These are phyloP conservation scores for Ibidorhyncha struthersii DNA, from an alignment of 2,113 vertebrate species.

Conservation along the genomic window DNA sequence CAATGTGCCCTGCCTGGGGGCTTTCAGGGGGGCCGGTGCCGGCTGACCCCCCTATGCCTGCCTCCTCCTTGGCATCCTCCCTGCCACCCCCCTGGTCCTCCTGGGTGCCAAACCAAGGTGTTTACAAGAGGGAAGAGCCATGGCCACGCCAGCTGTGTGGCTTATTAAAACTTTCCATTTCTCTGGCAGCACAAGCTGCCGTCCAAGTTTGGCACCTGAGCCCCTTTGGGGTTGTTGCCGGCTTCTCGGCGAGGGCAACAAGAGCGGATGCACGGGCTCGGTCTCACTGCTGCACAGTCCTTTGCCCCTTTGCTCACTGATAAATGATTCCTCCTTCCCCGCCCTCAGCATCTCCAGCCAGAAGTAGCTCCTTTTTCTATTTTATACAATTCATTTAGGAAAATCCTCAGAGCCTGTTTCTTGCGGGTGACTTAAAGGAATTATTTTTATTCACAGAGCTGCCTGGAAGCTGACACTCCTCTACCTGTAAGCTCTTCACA, in stretches of 20 bases:
- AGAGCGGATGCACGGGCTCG: neutral
- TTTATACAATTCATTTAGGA: neutral
- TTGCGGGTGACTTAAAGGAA: neutral
- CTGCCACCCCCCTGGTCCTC: neutral
- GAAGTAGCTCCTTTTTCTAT: neutral
- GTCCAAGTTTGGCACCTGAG: neutral
- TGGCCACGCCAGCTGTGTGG: accelerated
- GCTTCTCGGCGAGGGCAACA: neutral
- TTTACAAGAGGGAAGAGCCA: neutral
- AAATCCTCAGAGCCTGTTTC: neutral
- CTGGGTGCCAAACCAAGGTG: neutral
- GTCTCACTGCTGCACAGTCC: accelerated
- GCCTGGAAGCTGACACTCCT: neutral
- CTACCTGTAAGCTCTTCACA: neutral
- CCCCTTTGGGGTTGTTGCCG: neutral
- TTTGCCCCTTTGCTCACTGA: neutral
- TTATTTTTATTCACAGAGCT: neutral
- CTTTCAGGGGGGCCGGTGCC: accelerated
- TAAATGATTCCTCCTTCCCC: neutral
- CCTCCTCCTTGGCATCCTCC: neutral
- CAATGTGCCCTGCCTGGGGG: neutral
- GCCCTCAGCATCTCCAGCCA: neutral
- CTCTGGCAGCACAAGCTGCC: neutral
- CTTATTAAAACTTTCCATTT: neutral
- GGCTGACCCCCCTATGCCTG: accelerated